Evolutionary conservation across 2,888 invertebrate genomes (phyloP).

Genomic region (Agrotis clavis): DNA sequence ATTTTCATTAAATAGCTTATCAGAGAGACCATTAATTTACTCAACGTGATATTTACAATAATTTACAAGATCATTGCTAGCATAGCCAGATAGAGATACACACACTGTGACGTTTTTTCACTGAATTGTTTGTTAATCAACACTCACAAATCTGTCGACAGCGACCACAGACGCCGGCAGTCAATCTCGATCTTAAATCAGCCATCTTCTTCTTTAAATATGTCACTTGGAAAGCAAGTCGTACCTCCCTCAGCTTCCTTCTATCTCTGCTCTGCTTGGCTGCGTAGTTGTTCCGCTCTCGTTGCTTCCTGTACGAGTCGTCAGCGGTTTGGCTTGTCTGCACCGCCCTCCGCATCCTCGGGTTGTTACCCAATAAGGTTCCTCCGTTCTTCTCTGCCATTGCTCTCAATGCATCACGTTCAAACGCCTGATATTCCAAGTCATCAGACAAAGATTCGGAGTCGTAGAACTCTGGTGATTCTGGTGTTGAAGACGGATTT

Average conservation of each 20-base stretch:
- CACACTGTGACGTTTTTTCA: slow-evolving; percentile 28
- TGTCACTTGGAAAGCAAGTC: slow-evolving; percentile 96
- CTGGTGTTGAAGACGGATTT: slow-evolving; percentile 85
- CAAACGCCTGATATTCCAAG: slow-evolving; percentile 93
- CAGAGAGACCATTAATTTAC: neutral
- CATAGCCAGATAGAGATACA: neutral
- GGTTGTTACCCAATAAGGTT: slow-evolving; percentile 91
- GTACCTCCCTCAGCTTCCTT: slow-evolving; percentile 97
- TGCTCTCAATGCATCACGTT: slow-evolving; percentile 93
- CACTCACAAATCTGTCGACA: slow-evolving; percentile 71
- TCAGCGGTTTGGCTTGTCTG: slow-evolving; percentile 84
- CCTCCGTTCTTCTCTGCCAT: slow-evolving; percentile 92
- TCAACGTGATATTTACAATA: slow-evolving; percentile 31
- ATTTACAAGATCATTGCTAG: neutral
- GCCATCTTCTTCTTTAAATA: slow-evolving; percentile 97
- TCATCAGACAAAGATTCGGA: slow-evolving; percentile 85
- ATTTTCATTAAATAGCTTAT: slow-evolving; percentile 5
- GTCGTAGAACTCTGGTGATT: slow-evolving; percentile 75
- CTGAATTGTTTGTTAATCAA: slow-evolving; percentile 44
- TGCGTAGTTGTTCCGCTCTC: slow-evolving; percentile 98
- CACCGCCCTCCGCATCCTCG: slow-evolving; percentile 93
- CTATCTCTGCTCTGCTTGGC: slow-evolving; percentile 98
- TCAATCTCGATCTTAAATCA: slow-evolving; percentile 93
- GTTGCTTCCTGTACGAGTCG: slow-evolving; percentile 96
- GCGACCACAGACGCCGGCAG: slow-evolving; percentile 81